A percentile compares a stretch with the other conserved stretches of the same genome.
Conservation (phyloP, 2,888 invertebrate species). For the Amphipyra berbera region DNA sequence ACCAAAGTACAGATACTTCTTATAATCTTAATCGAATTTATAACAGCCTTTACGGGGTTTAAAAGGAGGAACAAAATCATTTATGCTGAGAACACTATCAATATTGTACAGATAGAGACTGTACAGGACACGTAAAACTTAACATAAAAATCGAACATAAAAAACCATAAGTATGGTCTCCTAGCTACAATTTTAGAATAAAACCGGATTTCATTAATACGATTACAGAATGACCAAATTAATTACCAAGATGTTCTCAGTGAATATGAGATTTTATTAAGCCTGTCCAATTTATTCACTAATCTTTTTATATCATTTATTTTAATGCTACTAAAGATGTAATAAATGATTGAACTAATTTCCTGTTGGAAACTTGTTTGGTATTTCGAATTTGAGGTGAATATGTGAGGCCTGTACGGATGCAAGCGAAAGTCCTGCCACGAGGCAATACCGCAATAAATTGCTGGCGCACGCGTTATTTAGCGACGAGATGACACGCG, state of each 20-base stretch:
- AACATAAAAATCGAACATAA: constrained; percentile 29
- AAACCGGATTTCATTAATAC: constrained; percentile 63
- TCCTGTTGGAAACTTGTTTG: constrained; percentile 57
- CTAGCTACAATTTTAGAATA: constrained; percentile 52
- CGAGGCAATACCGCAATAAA: constrained; percentile 44
- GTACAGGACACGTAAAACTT: constrained; percentile 38
- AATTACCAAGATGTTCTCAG: constrained; percentile 60
- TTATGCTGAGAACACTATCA: neutral
- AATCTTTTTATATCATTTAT: constrained; percentile 60
- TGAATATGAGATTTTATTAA: constrained; percentile 59
- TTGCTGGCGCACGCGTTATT: constrained; percentile 43
- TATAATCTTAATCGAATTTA: too few relatives aligned
- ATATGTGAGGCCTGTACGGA: constrained; percentile 20
- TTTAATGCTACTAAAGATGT: constrained; percentile 56
- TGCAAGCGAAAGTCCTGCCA: constrained; percentile 54
- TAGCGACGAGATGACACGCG: constrained; percentile 45
- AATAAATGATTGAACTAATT: constrained; percentile 60
- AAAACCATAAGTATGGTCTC: constrained; percentile 40
- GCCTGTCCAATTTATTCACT: constrained; percentile 53
- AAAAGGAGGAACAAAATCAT: too few relatives aligned
- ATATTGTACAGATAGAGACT: neutral
- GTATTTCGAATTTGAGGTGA: constrained; percentile 20
- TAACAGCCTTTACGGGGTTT: too few relatives aligned
- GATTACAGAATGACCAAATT: constrained; percentile 59
- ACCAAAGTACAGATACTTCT: too few relatives aligned